phyloP scores from a whole-genome alignment of 2,888 invertebrate genomes.

The Lepidocyrtoides sp. region DNA sequence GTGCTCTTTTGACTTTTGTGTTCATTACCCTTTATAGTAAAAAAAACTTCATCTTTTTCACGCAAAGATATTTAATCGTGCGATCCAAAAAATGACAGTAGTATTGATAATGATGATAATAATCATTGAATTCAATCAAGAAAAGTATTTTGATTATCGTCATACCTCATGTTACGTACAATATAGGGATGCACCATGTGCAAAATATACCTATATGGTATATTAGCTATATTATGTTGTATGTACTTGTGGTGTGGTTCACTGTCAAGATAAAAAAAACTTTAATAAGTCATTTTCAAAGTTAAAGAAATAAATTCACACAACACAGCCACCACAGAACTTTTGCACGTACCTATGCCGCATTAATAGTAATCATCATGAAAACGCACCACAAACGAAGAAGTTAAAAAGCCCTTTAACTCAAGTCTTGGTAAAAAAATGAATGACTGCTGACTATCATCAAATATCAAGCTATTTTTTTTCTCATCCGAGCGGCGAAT shows the following conservation, averaged over 20 bases:
- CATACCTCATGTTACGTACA: neutral
- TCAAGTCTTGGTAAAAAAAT: neutral
- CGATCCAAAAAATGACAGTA: constrained; percentile 22
- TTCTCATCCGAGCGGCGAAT: constrained; percentile 24
- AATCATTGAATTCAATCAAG: constrained; percentile 58
- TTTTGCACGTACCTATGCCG: neutral
- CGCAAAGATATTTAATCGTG: neutral
- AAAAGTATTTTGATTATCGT: neutral
- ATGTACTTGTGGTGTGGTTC: constrained; percentile 28
- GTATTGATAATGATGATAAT: constrained; percentile 11
- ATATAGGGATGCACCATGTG: neutral
- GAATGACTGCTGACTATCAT: too few relatives aligned
- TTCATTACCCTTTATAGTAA: neutral
- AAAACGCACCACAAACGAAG: neutral
- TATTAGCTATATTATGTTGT: too few relatives aligned
- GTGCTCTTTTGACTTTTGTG: neutral
- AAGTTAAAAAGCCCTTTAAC: too few relatives aligned
- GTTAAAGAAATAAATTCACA: constrained; percentile 41
- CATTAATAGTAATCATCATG: neutral
- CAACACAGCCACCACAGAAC: neutral
- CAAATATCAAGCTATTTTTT: constrained; percentile 13
- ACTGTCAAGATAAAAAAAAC: constrained; percentile 59
- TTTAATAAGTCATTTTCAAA: constrained; percentile 39
- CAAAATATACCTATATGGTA: too few relatives aligned
- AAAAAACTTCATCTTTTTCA: neutral